Evolutionary conservation across 1,140 invertebrate genomes (phyloP).

Genomic region (Drosophila elegans): DNA sequence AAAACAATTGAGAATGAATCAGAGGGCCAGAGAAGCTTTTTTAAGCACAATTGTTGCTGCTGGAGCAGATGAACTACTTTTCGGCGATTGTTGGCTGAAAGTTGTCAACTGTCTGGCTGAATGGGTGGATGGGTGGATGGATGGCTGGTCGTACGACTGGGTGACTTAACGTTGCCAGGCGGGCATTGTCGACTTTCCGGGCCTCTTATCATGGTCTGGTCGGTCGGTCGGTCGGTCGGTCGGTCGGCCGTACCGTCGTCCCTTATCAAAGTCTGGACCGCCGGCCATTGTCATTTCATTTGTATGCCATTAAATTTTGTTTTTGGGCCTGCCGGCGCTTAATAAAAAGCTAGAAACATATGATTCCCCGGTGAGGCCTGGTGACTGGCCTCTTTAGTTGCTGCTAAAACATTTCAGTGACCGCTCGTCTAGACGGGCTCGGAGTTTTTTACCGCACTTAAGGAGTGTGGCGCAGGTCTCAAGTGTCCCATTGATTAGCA

Average conservation of each 20-base stretch:
- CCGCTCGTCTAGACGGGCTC: conserved; percentile 27
- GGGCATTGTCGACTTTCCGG: conserved; percentile 11
- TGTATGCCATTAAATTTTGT: conserved; percentile 32
- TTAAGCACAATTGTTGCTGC: conserved; percentile 32
- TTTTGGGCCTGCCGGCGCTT: conserved; percentile 10
- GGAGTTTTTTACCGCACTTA: conserved; percentile 9
- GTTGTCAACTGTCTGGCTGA: conserved; percentile 3
- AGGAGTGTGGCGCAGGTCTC: conserved; percentile 13
- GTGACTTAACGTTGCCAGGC: conserved; percentile 30
- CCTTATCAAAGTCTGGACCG: conserved; percentile 52
- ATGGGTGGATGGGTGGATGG: background rate
- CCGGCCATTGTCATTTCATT: conserved; percentile 36
- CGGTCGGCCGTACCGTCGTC: conserved; percentile 1
- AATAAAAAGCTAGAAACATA: conserved; percentile 34
- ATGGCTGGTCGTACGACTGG: background rate
- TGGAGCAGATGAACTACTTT: background rate
- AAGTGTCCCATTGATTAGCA: conserved; percentile 30
- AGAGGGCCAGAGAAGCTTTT: conserved; percentile 42
- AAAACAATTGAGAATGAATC: conserved; percentile 30
- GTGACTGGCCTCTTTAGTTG: conserved; percentile 9
- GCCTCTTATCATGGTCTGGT: conserved; percentile 18
- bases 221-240: background rate
- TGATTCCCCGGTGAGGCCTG: conserved; percentile 16
- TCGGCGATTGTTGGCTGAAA: background rate
- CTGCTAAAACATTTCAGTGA: conserved; percentile 1